phyloP scores from a whole-genome alignment of 2,888 invertebrate species.

The Chymomyza amoena region DNA sequence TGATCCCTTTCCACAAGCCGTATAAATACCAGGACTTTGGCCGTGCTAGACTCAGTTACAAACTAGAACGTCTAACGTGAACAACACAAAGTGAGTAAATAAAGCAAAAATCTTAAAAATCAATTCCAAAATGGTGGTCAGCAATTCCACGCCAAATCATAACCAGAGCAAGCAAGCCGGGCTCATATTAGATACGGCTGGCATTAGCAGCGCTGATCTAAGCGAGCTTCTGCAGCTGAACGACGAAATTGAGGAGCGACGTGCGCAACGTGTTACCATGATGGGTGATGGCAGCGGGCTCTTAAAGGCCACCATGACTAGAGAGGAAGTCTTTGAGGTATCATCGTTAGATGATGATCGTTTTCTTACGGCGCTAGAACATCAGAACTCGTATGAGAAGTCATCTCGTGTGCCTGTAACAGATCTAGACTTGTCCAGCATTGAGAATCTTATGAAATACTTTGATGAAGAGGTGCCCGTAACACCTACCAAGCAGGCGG shows the following conservation, averaged over 20 bases:
- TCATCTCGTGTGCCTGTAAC: conserved; percentile 43
- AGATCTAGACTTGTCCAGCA: conserved; percentile 63
- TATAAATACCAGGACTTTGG: not conserved
- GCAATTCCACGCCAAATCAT: conserved; percentile 54
- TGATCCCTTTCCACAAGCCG: not conserved
- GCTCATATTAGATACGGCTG: conserved; percentile 62
- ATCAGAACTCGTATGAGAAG: conserved; percentile 52
- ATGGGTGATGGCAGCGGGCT: conserved; percentile 38
- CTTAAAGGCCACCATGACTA: conserved; percentile 61
- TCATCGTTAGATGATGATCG: conserved; percentile 67
- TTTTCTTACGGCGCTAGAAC: conserved; percentile 56
- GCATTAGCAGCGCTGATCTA: conserved; percentile 68
- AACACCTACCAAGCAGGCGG: conserved; percentile 39
- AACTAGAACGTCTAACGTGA: conserved; percentile 56
- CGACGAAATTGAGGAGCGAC: conserved; percentile 63
- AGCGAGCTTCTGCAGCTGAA: conserved; percentile 62
- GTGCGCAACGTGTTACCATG: conserved; percentile 31
- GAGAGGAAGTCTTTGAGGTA: conserved; percentile 71
- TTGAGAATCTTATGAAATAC: conserved; percentile 70
- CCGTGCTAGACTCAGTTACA: conserved; percentile 44
- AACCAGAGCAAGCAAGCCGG: conserved; percentile 37
- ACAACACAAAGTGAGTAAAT: conserved; percentile 27
- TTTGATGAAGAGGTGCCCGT: conserved; percentile 71
- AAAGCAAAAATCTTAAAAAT: not conserved
- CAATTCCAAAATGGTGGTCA: conserved; percentile 58